phyloP scores from a whole-genome alignment of 1,140 invertebrate species.

The Drosophila arizonae region DNA sequence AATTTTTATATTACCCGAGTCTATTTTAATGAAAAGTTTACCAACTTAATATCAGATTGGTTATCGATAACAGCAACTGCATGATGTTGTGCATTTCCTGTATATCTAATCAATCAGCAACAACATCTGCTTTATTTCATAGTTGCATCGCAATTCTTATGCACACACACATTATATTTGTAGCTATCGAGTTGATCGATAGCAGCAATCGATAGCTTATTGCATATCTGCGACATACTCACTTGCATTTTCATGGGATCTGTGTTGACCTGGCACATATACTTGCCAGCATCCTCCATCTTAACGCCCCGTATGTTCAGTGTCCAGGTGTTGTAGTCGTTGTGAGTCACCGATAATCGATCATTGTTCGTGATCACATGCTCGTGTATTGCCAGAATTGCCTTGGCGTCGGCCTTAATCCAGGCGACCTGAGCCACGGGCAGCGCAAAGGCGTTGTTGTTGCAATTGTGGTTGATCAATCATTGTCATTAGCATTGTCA shows the following conservation, averaged over 20 bases:
- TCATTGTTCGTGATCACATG: conserved; percentile 96
- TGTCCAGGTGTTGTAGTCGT: conserved; percentile 94
- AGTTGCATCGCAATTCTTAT: no score
- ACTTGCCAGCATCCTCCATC: conserved; percentile 92
- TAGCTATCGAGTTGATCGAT: conserved; percentile 10
- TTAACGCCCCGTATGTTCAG: conserved; percentile 91
- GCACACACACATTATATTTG: no score
- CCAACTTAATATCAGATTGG: no score
- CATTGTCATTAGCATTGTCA: background rate
- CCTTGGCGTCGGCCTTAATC: conserved; percentile 96
- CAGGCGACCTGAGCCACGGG: conserved; percentile 90
- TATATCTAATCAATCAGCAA: no score
- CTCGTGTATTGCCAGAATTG: conserved; percentile 95
- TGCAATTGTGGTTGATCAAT: no score
- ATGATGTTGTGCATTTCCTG: no score
- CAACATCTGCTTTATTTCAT: no score
- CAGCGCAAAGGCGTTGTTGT: conserved; percentile 10
- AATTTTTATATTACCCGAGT: no score
- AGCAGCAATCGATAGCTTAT: background rate
- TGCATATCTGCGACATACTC: conserved; percentile 57
- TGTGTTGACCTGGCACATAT: conserved; percentile 97
- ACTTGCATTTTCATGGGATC: conserved; percentile 97
- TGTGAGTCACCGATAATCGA: conserved; percentile 92
- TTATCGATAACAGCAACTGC: no score
- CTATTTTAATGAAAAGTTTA: no score